These are phyloP conservation scores for Apodemia hepburni DNA, from an alignment of 2,888 invertebrate genomes.

Conservation along the genomic window DNA sequence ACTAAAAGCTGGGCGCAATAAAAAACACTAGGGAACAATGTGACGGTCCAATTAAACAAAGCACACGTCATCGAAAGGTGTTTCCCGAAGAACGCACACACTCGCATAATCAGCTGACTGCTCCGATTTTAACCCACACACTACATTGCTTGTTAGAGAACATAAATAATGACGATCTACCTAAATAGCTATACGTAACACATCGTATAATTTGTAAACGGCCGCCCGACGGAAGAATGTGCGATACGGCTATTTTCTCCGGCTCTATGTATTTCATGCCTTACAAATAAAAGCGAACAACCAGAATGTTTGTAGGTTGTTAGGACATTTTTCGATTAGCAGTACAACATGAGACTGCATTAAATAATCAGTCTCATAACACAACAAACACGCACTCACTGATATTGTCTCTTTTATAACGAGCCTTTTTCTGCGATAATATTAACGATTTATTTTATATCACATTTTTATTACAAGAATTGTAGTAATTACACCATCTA, in stretches of 20 bases:
- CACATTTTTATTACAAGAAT: not conserved
- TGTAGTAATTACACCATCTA: not conserved
- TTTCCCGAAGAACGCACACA: slow-evolving; percentile 77
- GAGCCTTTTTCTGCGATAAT: slow-evolving; percentile 19
- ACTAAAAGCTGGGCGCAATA: slow-evolving; percentile 23
- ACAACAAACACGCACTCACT: slow-evolving; percentile 52
- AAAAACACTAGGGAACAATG: slow-evolving; percentile 63
- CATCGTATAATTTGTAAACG: slow-evolving; percentile 75
- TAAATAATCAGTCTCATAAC: slow-evolving; percentile 67
- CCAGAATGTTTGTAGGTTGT: slow-evolving; percentile 45
- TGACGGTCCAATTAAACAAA: slow-evolving; percentile 77
- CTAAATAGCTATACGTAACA: slow-evolving; percentile 76
- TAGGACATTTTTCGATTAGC: slow-evolving; percentile 51
- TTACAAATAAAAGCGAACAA: slow-evolving; percentile 57
- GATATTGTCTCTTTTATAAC: slow-evolving; percentile 36
- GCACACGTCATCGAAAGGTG: slow-evolving; percentile 79
- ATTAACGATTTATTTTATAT: not conserved
- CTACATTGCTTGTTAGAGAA: slow-evolving; percentile 76
- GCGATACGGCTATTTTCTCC: slow-evolving; percentile 66
- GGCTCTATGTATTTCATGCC: slow-evolving; percentile 59
- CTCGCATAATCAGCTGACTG: slow-evolving; percentile 75
- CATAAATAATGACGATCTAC: slow-evolving; percentile 80
- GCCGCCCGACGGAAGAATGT: slow-evolving; percentile 63
- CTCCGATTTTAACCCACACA: slow-evolving; percentile 80
- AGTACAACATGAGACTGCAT: slow-evolving; percentile 61